Evolutionary conservation across 2,797 vertebrate genomes (phyloP).

Genomic region (Coregonus sp.): DNA sequence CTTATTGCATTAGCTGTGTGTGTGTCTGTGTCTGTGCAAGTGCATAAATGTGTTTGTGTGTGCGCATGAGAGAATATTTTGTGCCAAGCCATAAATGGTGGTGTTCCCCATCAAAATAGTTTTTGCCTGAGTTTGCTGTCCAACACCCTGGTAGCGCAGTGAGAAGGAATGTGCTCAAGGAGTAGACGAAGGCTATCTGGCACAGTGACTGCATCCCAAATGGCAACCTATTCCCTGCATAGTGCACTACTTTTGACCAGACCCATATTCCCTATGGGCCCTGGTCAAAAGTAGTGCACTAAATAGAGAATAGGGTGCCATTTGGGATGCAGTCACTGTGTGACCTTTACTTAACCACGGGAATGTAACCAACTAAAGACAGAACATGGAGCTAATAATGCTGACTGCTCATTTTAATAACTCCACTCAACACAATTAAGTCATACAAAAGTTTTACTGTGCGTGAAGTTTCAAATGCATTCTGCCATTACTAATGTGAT

Average conservation of each 20-base stretch:
- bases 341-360: background rate
- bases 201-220: too few species aligned
- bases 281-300: background rate
- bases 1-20: background rate
- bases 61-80: background rate
- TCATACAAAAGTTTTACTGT: too few species aligned
- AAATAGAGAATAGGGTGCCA: background rate
- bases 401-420: background rate
- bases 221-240: too few species aligned
- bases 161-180: background rate
- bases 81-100: background rate
- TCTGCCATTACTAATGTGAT: too few species aligned
- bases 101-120: background rate
- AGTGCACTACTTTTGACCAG: too few species aligned
- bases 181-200: background rate
- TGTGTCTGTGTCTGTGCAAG: background rate
- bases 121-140: background rate
- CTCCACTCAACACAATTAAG: background rate
- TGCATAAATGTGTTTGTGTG: background rate
- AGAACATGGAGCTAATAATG: conserved; percentile 5
- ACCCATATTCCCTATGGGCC: too few species aligned
- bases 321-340: background rate
- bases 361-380: background rate
- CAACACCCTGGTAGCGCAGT: background rate
- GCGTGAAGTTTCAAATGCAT: too few species aligned